Percentiles rank a stretch among this genome's conserved stretches.
Evolutionary conservation across 2,113 vertebrate genomes (phyloP).

Genomic region (Anolis carolinensis): DNA sequence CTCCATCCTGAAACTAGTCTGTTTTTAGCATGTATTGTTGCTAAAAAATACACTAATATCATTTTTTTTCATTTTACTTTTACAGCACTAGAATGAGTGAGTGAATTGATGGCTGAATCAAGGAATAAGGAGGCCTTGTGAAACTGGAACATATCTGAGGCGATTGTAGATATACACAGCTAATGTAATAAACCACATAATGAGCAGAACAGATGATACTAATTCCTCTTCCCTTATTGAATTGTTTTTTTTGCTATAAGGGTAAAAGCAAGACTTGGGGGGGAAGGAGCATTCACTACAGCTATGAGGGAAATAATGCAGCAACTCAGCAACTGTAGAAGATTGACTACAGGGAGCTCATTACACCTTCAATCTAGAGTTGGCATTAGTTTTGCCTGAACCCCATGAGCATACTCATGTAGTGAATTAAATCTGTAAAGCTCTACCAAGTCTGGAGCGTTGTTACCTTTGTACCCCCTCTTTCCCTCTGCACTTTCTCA

Average conservation of each 20-base stretch:
- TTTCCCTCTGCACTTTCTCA: background rate
- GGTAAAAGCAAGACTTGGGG: background rate
- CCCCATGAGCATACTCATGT: constrained; percentile 1
- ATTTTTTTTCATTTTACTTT: no score
- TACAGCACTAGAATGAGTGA: no score
- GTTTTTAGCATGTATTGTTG: no score
- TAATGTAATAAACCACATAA: no score
- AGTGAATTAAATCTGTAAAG: constrained; percentile 3
- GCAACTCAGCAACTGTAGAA: background rate
- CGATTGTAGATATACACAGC: no score
- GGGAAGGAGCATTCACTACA: background rate
- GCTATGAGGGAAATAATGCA: background rate
- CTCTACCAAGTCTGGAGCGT: background rate
- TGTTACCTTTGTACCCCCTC: background rate
- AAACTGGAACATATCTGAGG: no score
- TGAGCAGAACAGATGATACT: background rate
- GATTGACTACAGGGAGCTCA: constrained; percentile 2
- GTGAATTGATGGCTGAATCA: no score
- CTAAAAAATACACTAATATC: no score
- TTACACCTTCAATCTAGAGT: background rate
- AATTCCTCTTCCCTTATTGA: background rate
- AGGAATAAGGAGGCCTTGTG: no score
- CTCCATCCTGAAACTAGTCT: no score
- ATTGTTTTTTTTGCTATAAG: background rate
- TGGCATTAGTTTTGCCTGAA: background rate